These are phyloP conservation scores for Hemiprocne comata DNA, from an alignment of 2,113 vertebrate species.

Conservation along the genomic window DNA sequence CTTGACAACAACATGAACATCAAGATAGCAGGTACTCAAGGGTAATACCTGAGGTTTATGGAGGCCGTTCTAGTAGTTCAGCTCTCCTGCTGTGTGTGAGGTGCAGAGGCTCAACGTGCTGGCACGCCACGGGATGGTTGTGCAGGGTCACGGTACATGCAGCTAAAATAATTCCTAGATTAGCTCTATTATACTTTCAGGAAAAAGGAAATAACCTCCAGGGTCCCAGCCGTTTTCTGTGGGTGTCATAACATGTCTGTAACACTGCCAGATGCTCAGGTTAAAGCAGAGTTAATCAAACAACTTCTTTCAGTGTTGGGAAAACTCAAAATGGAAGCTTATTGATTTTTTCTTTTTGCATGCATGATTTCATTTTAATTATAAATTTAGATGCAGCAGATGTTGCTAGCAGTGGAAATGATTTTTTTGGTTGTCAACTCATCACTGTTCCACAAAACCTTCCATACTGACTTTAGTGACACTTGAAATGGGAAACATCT, in stretches of 20 bases:
- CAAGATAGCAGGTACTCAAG: slow-evolving; percentile 93
- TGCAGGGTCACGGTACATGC: background rate
- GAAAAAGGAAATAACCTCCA: background rate
- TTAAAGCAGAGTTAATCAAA: slow-evolving; percentile 62
- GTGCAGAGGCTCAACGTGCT: background rate
- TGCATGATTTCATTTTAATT: slow-evolving; percentile 66
- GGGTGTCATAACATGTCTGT: background rate
- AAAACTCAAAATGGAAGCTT: slow-evolving; percentile 35
- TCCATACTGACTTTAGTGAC: background rate
- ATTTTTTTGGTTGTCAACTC: slow-evolving; percentile 3
- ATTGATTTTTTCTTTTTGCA: slow-evolving; percentile 26
- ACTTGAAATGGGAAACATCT: background rate
- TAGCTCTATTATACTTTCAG: background rate
- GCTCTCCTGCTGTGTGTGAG: background rate
- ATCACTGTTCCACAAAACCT: background rate
- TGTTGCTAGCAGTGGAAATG: slow-evolving; percentile 50
- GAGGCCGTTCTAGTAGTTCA: background rate
- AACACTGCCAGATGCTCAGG: slow-evolving; percentile 49
- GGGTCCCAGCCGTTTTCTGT: background rate
- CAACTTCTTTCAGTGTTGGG: slow-evolving; percentile 17
- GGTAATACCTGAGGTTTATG: background rate
- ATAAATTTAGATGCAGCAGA: slow-evolving; percentile 68
- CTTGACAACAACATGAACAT: slow-evolving; percentile 98
- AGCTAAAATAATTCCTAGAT: background rate
- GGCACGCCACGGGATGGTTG: background rate